A percentile compares a stretch with the other conserved stretches of the same genome.
These are phyloP conservation scores for Acanthopleura granulata DNA, from an alignment of 2,888 invertebrate species.

Conservation along the genomic window DNA sequence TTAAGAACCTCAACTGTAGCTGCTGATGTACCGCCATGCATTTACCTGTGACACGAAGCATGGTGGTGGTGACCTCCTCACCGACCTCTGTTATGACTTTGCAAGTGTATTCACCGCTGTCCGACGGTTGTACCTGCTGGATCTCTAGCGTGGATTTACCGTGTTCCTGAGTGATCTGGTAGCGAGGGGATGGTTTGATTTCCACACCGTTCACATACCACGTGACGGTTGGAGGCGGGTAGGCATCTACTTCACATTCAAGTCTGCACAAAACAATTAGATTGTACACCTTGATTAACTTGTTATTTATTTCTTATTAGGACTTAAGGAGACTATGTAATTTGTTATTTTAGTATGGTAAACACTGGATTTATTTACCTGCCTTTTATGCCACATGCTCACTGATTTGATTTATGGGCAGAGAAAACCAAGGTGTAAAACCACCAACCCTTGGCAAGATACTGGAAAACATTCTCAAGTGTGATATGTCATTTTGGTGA, in stretches of 20 bases:
- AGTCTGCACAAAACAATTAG: conserved; percentile 45
- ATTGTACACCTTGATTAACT: too few relatives aligned
- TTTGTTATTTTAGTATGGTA: too few relatives aligned
- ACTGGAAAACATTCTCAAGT: too few relatives aligned
- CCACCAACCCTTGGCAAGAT: too few relatives aligned
- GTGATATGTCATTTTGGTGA: too few relatives aligned
- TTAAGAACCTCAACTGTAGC: too few relatives aligned
- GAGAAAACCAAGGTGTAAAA: too few relatives aligned
- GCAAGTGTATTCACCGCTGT: conserved; percentile 96
- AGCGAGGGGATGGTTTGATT: conserved; percentile 65
- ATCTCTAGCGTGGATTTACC: conserved; percentile 62
- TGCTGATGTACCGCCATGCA: neutral
- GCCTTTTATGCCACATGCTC: too few relatives aligned
- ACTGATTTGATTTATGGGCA: too few relatives aligned
- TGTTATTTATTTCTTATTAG: too few relatives aligned
- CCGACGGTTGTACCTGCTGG: conserved; percentile 79
- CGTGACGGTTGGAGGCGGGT: conserved; percentile 64
- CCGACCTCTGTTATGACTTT: conserved; percentile 93
- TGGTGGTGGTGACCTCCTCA: conserved; percentile 94
- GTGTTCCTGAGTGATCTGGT: conserved; percentile 59
- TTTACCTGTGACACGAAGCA: conserved; percentile 73
- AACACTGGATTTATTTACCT: too few relatives aligned
- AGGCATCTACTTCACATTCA: conserved; percentile 61
- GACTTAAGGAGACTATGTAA: too few relatives aligned
- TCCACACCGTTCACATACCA: conserved; percentile 72